A percentile compares a stretch with the other conserved stretches of the same genome.
These are phyloP conservation scores for Zaprionus inermis DNA, from an alignment of 1,140 invertebrate genomes.

Conservation along the genomic window DNA sequence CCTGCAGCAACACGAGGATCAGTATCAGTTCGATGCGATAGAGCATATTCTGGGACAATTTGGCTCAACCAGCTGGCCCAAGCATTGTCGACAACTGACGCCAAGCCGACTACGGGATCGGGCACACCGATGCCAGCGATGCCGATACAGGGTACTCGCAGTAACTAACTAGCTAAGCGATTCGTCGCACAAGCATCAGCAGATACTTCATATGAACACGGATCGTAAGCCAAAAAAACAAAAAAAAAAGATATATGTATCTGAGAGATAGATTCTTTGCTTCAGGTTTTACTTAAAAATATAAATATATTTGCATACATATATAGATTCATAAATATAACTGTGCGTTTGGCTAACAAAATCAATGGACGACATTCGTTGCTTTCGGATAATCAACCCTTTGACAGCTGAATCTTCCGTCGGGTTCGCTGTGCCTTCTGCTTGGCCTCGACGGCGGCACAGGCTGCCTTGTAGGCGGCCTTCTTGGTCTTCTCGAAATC, in stretches of 20 bases:
- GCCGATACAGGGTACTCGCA: no score
- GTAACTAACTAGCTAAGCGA: no score
- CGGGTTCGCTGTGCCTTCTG: slow-evolving; percentile 41
- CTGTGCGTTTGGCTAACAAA: neutral
- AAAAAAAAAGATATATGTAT: no score
- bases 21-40: slow-evolving; percentile 26
- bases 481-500: slow-evolving; percentile 87
- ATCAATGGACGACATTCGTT: neutral
- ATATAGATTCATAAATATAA: neutral
- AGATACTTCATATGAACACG: no score
- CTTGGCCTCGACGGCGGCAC: slow-evolving; percentile 86
- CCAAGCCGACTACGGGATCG: no score
- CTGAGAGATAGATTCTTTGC: neutral
- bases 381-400: neutral
- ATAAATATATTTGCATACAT: neutral
- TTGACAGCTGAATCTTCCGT: neutral
- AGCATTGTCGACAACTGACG: slow-evolving; percentile 1
- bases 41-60: slow-evolving; percentile 38
- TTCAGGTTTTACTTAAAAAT: neutral
- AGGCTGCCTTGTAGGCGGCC: slow-evolving; percentile 86
- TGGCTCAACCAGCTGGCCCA: neutral
- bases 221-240: no score
- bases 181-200: no score
- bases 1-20: slow-evolving; percentile 22
- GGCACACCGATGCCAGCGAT: no score